Percentiles rank a stretch among this genome's conserved stretches.
These are phyloP conservation scores for Chloroceryle inda DNA, from an alignment of 2,797 vertebrate species.

Conservation along the genomic window DNA sequence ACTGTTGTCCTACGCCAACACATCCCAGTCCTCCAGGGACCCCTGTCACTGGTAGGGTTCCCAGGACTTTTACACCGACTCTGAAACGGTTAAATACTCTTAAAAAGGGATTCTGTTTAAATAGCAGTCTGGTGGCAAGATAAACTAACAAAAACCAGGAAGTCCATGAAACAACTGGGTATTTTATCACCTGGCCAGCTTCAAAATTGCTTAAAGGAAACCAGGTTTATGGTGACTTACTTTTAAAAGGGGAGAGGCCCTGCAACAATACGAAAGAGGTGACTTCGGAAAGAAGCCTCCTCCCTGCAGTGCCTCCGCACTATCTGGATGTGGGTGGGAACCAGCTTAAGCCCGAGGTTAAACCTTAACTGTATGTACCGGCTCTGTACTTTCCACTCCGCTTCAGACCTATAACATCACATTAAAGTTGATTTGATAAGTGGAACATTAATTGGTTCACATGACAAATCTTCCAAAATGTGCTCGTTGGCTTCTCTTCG, in stretches of 20 bases:
- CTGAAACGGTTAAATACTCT: background rate
- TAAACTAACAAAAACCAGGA: slow-evolving; percentile 17
- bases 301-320: background rate
- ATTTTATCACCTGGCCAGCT: slow-evolving; percentile 13
- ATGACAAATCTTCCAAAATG: background rate
- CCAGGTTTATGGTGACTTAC: background rate
- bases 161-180: background rate
- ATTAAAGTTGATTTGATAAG: background rate
- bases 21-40: background rate
- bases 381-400: slow-evolving; percentile 17
- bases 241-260: background rate
- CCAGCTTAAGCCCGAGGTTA: background rate
- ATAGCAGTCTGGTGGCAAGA: background rate
- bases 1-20: background rate
- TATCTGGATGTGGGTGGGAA: background rate
- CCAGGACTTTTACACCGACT: background rate
- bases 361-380: background rate
- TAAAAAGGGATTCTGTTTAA: background rate
- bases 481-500: rapidly evolving
- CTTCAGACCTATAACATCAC: background rate
- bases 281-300: background rate
- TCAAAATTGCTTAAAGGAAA: background rate
- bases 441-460: background rate
- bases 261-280: background rate
- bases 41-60: background rate